A percentile compares a stretch with the other conserved stretches of the same genome.
Evolutionary conservation across 1,140 invertebrate species (phyloP).

Genomic region (Magallana ariakensis): DNA sequence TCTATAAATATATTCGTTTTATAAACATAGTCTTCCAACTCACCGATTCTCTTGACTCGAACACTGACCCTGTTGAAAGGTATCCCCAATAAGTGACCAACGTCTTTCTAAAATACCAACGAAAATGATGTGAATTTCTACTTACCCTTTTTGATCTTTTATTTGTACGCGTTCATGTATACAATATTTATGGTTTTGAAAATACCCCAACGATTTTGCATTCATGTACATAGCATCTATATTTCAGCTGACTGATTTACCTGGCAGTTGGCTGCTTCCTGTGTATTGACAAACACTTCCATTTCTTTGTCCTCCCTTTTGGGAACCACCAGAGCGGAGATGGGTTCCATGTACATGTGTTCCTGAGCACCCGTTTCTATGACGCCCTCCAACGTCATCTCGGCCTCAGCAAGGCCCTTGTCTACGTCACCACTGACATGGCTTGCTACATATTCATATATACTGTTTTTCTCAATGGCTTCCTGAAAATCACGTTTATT

Average conservation of each 20-base stretch:
- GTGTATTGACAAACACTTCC: constrained; percentile 90
- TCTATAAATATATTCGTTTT: no score
- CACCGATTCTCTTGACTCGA: constrained; percentile 89
- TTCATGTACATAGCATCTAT: no score
- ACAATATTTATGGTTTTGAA: no score
- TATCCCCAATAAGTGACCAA: constrained; percentile 85
- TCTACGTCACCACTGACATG: constrained; percentile 85
- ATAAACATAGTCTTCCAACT: no score
- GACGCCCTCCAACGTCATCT: constrained; percentile 81
- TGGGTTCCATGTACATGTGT: constrained; percentile 97
- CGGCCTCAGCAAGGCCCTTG: constrained; percentile 84
- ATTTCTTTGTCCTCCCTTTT: constrained; percentile 88
- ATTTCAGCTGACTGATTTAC: constrained; percentile 64
- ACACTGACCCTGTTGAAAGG: constrained; percentile 88
- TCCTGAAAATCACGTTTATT: constrained; percentile 45
- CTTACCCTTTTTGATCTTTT: no score
- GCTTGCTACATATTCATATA: constrained; percentile 16
- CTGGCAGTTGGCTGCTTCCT: constrained; percentile 88
- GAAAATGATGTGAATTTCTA: no score
- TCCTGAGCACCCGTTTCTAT: constrained; percentile 93
- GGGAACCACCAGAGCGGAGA: constrained; percentile 86
- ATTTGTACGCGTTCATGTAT: no score
- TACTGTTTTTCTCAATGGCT: constrained; percentile 55
- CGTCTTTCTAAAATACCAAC: background rate
- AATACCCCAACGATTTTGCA: no score